Percentiles rank a stretch among this genome's conserved stretches.
Evolutionary conservation across 2,888 invertebrate genomes (phyloP).

Genomic region (Meganola albula): DNA sequence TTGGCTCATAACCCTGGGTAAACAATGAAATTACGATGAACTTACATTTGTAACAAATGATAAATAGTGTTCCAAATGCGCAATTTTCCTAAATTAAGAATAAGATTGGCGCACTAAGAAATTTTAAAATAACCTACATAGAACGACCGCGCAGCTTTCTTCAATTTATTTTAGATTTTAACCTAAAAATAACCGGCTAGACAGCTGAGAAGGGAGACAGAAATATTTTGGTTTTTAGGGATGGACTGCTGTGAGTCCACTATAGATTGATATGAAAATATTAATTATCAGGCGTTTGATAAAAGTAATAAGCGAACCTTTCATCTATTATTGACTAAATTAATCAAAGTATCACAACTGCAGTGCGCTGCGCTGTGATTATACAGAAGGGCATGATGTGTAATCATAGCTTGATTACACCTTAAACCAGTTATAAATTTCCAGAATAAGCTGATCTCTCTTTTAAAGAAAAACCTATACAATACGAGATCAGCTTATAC

Average conservation of each 20-base stretch:
- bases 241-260: neutral
- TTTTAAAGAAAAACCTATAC: no score
- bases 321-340: no score
- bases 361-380: no score
- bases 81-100: slow-evolving; percentile 57
- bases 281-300: no score
- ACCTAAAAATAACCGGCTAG: slow-evolving; percentile 76
- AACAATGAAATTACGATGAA: slow-evolving; percentile 58
- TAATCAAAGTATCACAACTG: no score
- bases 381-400: no score
- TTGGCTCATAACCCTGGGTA: slow-evolving; percentile 74
- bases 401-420: no score
- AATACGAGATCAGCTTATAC: no score
- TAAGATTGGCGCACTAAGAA: slow-evolving; percentile 55
- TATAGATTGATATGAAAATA: no score
- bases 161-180: slow-evolving; percentile 75
- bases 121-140: slow-evolving; percentile 73
- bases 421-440: slow-evolving; percentile 1
- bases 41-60: slow-evolving; percentile 40
- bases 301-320: no score
- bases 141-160: slow-evolving; percentile 57
- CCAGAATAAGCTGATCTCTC: no score
- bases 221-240: slow-evolving; percentile 18
- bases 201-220: slow-evolving; percentile 64
- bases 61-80: slow-evolving; percentile 58